Base-by-base conservation (phyloP, 2,113 vertebrate genomes). In the Alces alces region DNA sequence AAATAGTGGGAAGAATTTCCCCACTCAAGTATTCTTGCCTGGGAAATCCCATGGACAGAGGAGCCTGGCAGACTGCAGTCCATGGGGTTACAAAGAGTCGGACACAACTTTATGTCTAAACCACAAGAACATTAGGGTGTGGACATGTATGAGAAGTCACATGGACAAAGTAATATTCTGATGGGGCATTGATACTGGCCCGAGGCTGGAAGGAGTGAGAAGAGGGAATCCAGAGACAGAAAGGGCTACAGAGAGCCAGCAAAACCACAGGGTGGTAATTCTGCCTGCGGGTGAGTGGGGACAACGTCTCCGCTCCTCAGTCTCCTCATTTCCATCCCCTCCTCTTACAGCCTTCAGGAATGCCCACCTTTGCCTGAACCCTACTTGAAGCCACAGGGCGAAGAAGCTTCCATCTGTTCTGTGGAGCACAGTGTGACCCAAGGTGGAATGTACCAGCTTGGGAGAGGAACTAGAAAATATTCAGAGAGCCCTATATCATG, bases 401-500 rank as follows among this genome's bases (percentile, higher is more conserved):
- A 52, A 16, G 58, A n/a, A 87, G 5, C 10, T 52, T 33, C 25
- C 4, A 30, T 54, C 7, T 45, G 45, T 54, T 30, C 36, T 1
- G 6, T 15, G 80, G 57, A n/a, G 27, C n/a, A 36, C 33, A 82
- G 33, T 19, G n/a, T 54, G 76, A n/a, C 10, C 45, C 39, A 43
- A 0, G 5, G 25, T 3, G 12, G 52, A 43, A 27, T 1, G 2
- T 88, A 70, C 64, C 64, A 2, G 16, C n/a, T 91, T 60, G 43
- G 43, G 43, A 90, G 15, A 23, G 25, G 70, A 66, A 92, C 76
- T 13, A 30, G 60, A 87, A 88, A 54, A 45, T 80, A 33, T 13
- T 16, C 7, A 0, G 19, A 3, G 4, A 57, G 21, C 30, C n/a
- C 3, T 21, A 4, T 27, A 25, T 39, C 30, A 2, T 25, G 66